Evolutionary conservation across 2,797 vertebrate genomes (phyloP), one percentile per base, ranked within the genome.

Genomic region (Sternotherus odoratus): DNA sequence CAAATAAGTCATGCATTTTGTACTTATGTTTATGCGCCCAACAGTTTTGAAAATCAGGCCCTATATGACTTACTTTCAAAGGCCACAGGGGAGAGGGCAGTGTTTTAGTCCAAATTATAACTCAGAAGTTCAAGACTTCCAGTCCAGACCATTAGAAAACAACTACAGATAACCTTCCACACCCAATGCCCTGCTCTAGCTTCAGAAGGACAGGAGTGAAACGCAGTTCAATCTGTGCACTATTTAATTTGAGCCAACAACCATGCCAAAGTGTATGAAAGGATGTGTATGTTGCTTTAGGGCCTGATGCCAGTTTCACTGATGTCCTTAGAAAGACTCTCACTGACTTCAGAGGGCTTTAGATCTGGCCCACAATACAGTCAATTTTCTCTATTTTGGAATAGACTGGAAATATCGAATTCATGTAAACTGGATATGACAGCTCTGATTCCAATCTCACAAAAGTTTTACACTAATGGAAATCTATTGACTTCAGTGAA

Each of bases 331-430:
- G 75, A 88, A 87, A 94, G 79, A 3, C 13, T 79, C 79, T 79
- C 0, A 0, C 87, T 88, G 79, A 82, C 82, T 92, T 95, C 79
- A 95, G 93, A 93, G 86, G 19, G 60, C 69, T 93, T 92, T 94
- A 94, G 51, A 94, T 94, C 60, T 78, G 92, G 69, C 11, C 82
- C 80, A 79, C 80, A 66, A 80, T 75, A 86, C 89, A 94, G 85
- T 82, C 91, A 75, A 15, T 80, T 89, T 83, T 57, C 66, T 93
- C 36, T 51, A 0, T 63, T 96, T 95, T 94, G 83, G 79, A 90
- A 91, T 56, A 88, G 21, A 72, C 49, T 91, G 83, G 12, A 95
- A 93, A 90, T 92, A 77, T 69, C 77, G 80, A 90, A 85, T 87
- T 30, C 48, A 83, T 88, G 83, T 75, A 82, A 46, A 90, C 63